A percentile compares a stretch with the other conserved stretches of the same genome.
These are phyloP conservation scores for Coturnix japonica DNA, from an alignment of 2,113 vertebrate genomes.

Conservation along the genomic window DNA sequence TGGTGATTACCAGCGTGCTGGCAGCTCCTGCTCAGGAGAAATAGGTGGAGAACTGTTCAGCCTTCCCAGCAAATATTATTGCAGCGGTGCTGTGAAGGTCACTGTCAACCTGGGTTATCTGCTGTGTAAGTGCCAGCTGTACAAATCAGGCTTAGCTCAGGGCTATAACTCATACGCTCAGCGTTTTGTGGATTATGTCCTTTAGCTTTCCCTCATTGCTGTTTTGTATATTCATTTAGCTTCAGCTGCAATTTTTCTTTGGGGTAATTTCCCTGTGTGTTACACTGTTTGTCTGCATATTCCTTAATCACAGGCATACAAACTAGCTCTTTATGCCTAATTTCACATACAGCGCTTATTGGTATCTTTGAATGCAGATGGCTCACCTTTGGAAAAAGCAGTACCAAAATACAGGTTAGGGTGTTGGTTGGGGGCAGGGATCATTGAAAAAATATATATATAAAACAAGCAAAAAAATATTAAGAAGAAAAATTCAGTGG, in stretches of 20 bases:
- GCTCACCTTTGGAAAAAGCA: background rate
- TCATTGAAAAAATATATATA: background rate
- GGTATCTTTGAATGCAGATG: background rate
- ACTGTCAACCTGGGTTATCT: constrained; percentile 49
- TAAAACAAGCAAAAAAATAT: background rate
- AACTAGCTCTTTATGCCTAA: background rate
- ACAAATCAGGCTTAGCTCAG: constrained; percentile 39
- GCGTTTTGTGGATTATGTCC: constrained; percentile 10
- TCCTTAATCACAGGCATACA: background rate
- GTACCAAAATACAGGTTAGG: background rate
- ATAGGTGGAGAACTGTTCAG: constrained; percentile 17
- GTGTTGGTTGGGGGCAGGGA: background rate
- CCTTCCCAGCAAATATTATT: constrained; percentile 37
- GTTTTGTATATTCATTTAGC: background rate
- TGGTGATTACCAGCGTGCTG: background rate
- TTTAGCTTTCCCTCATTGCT: background rate
- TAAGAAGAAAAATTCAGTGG: background rate
- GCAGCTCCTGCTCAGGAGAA: constrained; percentile 35
- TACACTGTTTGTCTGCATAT: background rate
- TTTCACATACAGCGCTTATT: background rate
- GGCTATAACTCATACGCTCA: constrained; percentile 20
- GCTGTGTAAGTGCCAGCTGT: constrained; percentile 8
- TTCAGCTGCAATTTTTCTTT: background rate
- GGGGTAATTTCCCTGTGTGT: background rate
- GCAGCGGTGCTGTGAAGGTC: constrained; percentile 62